Percentiles rank a stretch among this genome's conserved stretches.
Evolutionary conservation across 2,797 vertebrate genomes (phyloP).

Genomic region (Phalanger gymnotis): DNA sequence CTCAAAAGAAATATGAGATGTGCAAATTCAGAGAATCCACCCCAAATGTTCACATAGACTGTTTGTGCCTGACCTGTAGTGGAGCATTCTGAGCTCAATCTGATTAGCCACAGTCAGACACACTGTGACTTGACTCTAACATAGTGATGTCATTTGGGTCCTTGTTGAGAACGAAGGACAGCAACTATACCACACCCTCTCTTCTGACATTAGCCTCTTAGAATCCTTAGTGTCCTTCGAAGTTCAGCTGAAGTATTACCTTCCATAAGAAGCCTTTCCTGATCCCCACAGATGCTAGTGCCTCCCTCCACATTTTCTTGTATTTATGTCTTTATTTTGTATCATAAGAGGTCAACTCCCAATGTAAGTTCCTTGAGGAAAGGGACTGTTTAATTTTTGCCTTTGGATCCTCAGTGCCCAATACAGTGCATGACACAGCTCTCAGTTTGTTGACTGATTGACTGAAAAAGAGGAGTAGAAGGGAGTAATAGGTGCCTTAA

Average conservation of each 20-base stretch:
- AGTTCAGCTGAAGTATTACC: neutral
- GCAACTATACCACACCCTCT: too few relatives aligned
- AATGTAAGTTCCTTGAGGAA: neutral
- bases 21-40: too few relatives aligned
- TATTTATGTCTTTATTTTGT: neutral
- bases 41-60: too few relatives aligned
- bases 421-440: neutral
- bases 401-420: neutral
- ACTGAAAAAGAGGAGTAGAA: neutral
- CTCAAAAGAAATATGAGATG: too few relatives aligned
- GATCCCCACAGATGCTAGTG: neutral
- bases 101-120: too few relatives aligned
- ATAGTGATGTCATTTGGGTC: too few relatives aligned
- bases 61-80: too few relatives aligned
- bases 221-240: neutral
- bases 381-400: neutral
- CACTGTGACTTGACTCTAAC: too few relatives aligned
- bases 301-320: neutral
- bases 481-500: neutral
- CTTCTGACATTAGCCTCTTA: too few relatives aligned
- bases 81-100: too few relatives aligned
- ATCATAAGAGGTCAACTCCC: neutral
- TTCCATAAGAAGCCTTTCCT: neutral
- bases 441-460: neutral
- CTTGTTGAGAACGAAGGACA: too few relatives aligned